A percentile compares a stretch with the other conserved stretches of the same genome.
Evolutionary conservation across 1,140 invertebrate genomes (phyloP).

Genomic region (Neotoxoptera formosana): DNA sequence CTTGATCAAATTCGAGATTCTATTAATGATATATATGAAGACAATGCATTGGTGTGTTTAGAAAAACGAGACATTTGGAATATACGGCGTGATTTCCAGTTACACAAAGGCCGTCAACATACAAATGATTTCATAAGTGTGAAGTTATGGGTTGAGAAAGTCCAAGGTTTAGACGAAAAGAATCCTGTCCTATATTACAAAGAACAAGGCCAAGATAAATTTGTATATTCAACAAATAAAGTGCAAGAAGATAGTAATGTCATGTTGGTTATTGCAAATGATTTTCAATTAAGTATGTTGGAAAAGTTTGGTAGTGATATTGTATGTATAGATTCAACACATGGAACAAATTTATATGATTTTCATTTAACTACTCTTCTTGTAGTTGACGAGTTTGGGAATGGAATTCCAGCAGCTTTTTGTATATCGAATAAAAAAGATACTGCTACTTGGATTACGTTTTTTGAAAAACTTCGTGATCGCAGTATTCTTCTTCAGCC

Average conservation of each 20-base stretch:
- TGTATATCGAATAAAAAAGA: background rate
- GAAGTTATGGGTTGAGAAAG: constrained; percentile 8
- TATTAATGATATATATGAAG: background rate
- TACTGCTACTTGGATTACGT: constrained; percentile 42
- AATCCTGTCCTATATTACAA: background rate
- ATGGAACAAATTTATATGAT: constrained; percentile 1
- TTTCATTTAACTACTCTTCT: background rate
- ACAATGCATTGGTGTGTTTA: constrained; percentile 40
- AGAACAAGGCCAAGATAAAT: background rate
- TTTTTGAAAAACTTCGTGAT: constrained; percentile 48
- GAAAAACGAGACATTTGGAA: constrained; percentile 39
- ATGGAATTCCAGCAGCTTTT: background rate
- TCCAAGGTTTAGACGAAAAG: background rate
- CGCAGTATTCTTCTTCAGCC: background rate
- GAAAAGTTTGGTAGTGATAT: background rate
- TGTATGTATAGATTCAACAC: background rate
- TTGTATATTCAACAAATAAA: background rate
- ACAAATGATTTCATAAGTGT: constrained; percentile 36
- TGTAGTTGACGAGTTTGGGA: background rate
- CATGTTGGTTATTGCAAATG: too few species aligned
- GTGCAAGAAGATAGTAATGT: background rate
- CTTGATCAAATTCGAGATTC: constrained; percentile 33
- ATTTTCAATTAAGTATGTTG: too few species aligned
- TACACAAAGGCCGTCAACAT: constrained; percentile 43
- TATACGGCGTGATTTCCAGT: constrained; percentile 16